A percentile compares a stretch with the other conserved stretches of the same genome.
These are phyloP conservation scores for Platycercus adscitus DNA, from an alignment of 2,113 vertebrate genomes.

Conservation along the genomic window DNA sequence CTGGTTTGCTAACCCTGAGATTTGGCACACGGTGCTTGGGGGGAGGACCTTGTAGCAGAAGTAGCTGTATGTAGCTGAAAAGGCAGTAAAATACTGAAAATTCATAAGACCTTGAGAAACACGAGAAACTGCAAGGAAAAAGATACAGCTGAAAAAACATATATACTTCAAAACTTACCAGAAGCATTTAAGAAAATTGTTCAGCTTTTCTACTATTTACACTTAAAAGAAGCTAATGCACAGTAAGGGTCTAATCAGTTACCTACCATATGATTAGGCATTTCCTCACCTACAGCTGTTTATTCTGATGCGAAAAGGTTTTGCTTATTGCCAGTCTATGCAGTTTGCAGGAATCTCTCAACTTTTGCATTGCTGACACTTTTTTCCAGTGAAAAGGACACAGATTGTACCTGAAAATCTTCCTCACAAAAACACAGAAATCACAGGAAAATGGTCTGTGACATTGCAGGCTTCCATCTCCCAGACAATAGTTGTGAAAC, in stretches of 20 bases:
- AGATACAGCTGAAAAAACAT: not conserved
- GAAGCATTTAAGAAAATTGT: not conserved
- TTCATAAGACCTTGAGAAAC: not conserved
- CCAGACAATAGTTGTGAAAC: not conserved
- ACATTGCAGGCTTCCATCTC: not conserved
- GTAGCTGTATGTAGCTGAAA: not conserved
- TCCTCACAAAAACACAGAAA: not conserved
- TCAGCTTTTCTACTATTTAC: not conserved
- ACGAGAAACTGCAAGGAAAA: not conserved
- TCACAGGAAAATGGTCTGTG: not conserved
- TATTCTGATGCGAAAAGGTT: not conserved
- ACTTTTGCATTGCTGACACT: not conserved
- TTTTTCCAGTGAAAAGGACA: not conserved
- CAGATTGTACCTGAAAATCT: not conserved
- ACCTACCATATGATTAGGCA: accelerated
- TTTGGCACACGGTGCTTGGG: not conserved
- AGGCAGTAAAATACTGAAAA: not conserved
- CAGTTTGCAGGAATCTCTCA: not conserved
- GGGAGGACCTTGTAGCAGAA: not conserved
- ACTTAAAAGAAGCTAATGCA: not conserved
- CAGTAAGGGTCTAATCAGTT: not conserved
- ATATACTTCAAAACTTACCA: not conserved
- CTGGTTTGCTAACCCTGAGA: not conserved
- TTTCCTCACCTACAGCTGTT: not conserved
- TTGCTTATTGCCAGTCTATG: not conserved